Evolutionary conservation across 2,113 vertebrate genomes (phyloP), one percentile per base, ranked within the genome.

Genomic region (Grus americana): DNA sequence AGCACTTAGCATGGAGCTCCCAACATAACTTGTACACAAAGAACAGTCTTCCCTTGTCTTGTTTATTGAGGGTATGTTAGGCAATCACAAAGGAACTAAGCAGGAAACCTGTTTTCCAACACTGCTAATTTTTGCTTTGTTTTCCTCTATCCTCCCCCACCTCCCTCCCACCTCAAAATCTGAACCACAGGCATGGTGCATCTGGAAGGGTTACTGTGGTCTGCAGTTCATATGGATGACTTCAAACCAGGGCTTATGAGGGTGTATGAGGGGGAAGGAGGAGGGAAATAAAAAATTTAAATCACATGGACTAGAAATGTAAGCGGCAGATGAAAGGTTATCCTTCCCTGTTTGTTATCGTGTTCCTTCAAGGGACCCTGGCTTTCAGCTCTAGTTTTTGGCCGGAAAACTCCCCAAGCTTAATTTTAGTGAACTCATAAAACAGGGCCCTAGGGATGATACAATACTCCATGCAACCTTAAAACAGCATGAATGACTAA

Each of bases 371-470:
- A 93, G 65, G 52, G 21, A 93, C 58, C 40, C 68, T 88, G 86
- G 55, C 80, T 92, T 93, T 93, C 74, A 87, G 8, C 65, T 84
- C 47, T 38, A 59, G 23, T n/a, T 91, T 95, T 96, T 92, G 90
- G 83, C 74, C 3, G 1, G 87, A 96, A 96, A 96, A 85, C 46
- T 91, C 76, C 90, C 62, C 38, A 88, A 88, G 71, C 32, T 85
- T 80, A 50, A 86, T 92, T 94, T 90, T 93, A 94, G 55, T 94
- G 72, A 96, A 97, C 66, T 93, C 57, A 70, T 83, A 95, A 94
- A 95, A 97, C 57, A 89, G 61, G 54, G 54, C 79, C 59, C 93
- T 72, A 42, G 89, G 83, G 96, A 96, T 90, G 49, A 82, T 52
- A 88, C 83, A 79, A 86, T 90, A 90, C 54, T 67, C 63, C 61